phyloP scores from a whole-genome alignment of 2,113 vertebrate species.

The Herpetotheres cachinnans region DNA sequence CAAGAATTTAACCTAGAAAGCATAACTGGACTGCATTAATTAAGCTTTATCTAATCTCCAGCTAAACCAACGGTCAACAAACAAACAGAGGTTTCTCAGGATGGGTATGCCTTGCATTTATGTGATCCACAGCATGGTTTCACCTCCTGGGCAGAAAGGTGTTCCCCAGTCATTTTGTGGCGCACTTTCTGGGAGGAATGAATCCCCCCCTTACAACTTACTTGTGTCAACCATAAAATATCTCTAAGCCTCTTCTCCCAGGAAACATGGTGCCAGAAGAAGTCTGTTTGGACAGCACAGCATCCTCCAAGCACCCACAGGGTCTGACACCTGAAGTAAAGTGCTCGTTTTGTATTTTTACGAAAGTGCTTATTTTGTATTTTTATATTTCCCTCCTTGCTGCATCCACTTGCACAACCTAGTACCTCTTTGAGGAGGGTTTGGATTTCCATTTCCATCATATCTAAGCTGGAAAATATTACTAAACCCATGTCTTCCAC shows the following conservation, averaged over 20 bases:
- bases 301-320: neutral
- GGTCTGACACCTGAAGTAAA: neutral
- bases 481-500: neutral
- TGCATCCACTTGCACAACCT: neutral
- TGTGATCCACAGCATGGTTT: neutral
- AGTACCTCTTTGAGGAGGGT: neutral
- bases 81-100: neutral
- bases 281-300: neutral
- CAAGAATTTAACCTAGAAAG: neutral
- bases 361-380: neutral
- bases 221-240: neutral
- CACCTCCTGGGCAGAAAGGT: neutral
- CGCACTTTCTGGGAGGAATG: neutral
- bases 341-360: neutral
- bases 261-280: neutral
- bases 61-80: neutral
- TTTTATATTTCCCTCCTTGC: neutral
- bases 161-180: neutral
- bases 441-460: neutral
- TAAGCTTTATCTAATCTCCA: slow-evolving; percentile 2
- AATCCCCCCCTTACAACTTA: neutral
- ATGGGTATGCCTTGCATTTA: neutral
- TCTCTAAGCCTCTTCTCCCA: neutral
- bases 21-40: neutral
- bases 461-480: neutral